A percentile compares a stretch with the other conserved stretches of the same genome.
These are phyloP conservation scores for Choreutis nemorana DNA, from an alignment of 2,888 invertebrate species.

Conservation along the genomic window DNA sequence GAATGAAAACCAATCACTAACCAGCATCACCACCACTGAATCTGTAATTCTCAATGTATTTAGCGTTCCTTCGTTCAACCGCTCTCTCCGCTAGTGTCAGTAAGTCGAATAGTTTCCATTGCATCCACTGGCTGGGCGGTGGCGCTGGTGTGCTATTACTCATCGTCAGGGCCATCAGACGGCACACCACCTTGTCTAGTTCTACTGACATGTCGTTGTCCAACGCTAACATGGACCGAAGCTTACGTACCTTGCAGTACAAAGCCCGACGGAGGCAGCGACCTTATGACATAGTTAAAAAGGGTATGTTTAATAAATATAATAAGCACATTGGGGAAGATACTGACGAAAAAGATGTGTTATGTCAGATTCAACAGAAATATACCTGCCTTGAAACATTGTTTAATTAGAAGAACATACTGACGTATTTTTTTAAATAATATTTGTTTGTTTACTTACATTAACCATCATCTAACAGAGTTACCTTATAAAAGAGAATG, in stretches of 20 bases:
- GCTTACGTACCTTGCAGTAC: slow-evolving; percentile 37
- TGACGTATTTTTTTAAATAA: too few species aligned
- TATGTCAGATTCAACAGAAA: too few species aligned
- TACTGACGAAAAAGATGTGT: too few species aligned
- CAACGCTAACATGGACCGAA: slow-evolving; percentile 31
- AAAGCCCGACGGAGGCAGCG: slow-evolving; percentile 37
- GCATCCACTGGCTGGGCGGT: slow-evolving; percentile 40
- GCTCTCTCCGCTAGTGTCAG: slow-evolving; percentile 46
- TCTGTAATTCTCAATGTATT: slow-evolving; percentile 23
- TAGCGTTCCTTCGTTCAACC: slow-evolving; percentile 30
- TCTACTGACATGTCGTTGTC: slow-evolving; percentile 44
- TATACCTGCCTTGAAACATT: too few species aligned
- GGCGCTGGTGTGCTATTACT: slow-evolving; percentile 23
- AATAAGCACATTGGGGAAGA: too few species aligned
- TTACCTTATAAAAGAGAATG: too few species aligned
- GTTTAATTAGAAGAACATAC: too few species aligned
- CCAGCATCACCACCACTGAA: slow-evolving; percentile 27
- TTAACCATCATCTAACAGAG: too few species aligned
- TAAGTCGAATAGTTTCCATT: slow-evolving; percentile 43
- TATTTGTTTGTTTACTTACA: too few species aligned
- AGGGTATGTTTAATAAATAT: too few species aligned
- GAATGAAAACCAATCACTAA: slow-evolving; percentile 15
- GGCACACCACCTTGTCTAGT: slow-evolving; percentile 39
- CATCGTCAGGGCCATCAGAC: slow-evolving; percentile 36
- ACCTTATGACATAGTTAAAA: too few species aligned